These are phyloP conservation scores for Castor canadensis DNA, from an alignment of 2,113 vertebrate genomes.

Conservation along the genomic window DNA sequence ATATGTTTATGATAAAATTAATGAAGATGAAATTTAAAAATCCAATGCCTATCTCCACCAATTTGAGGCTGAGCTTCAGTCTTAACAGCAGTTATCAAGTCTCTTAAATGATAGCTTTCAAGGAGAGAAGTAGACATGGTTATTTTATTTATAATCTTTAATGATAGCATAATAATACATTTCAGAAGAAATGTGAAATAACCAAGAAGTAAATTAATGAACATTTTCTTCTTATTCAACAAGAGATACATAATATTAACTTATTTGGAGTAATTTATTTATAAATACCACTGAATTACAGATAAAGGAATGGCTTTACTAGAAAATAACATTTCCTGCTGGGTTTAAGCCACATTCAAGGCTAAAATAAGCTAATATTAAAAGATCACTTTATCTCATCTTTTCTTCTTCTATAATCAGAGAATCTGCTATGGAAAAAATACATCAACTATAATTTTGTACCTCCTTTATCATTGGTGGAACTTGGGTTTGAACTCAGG, in stretches of 20 bases:
- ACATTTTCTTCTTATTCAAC: neutral
- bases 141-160: neutral
- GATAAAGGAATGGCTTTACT: neutral
- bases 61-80: neutral
- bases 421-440: neutral
- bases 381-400: neutral
- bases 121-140: neutral
- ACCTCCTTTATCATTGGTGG: too few species aligned
- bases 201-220: neutral
- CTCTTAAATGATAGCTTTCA: neutral
- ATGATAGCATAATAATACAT: neutral
- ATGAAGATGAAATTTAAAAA: conserved; percentile 1
- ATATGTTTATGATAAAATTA: neutral
- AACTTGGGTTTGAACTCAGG: too few species aligned
- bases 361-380: neutral
- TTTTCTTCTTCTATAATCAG: neutral
- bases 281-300: neutral
- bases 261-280: neutral
- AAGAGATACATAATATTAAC: neutral
- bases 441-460: neutral
- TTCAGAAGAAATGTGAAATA: neutral
- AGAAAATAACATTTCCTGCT: conserved; percentile 2
- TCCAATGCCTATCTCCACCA: neutral
- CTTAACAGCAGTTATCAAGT: neutral
- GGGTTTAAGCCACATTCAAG: neutral